A percentile compares a stretch with the other conserved stretches of the same genome.
Evolutionary conservation across 2,113 vertebrate species (phyloP).

Genomic region (Dipodomys merriami): DNA sequence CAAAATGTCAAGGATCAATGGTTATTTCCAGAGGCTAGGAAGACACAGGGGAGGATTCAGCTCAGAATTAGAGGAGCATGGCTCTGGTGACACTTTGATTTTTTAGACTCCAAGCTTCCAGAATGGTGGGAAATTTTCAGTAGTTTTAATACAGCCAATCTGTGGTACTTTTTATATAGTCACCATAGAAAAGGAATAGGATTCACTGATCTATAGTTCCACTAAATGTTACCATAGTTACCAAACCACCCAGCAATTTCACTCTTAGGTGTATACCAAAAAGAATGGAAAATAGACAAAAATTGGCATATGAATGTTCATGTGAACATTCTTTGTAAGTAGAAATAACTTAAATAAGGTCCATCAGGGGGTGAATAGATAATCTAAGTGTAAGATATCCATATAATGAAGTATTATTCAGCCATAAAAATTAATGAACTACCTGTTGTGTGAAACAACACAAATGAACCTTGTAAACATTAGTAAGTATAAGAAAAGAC

Average conservation of each 20-base stretch:
- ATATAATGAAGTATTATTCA: not conserved
- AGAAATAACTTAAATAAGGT: not conserved
- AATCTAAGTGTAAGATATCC: not conserved
- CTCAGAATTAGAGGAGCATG: not conserved
- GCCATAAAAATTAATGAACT: not conserved
- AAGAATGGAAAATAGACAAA: constrained; percentile 24
- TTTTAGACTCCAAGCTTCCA: not conserved
- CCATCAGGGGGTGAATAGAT: not conserved
- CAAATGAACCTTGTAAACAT: constrained; percentile 20
- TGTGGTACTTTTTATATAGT: constrained; percentile 8
- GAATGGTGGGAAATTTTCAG: not conserved
- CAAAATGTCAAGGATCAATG: not conserved
- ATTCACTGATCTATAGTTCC: not conserved
- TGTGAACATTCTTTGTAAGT: not conserved
- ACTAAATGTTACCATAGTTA: constrained; percentile 20
- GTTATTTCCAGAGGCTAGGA: not conserved
- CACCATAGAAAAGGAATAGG: not conserved
- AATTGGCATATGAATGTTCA: not conserved
- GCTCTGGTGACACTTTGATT: not conserved
- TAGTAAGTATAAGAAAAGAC: constrained; percentile 33
- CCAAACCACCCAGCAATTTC: not conserved
- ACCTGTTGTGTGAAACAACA: not conserved
- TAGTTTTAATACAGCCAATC: not conserved
- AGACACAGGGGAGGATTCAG: not conserved
- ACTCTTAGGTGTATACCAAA: not conserved